phyloP scores from a whole-genome alignment of 2,888 invertebrate species.

The Tridacna crocea region DNA sequence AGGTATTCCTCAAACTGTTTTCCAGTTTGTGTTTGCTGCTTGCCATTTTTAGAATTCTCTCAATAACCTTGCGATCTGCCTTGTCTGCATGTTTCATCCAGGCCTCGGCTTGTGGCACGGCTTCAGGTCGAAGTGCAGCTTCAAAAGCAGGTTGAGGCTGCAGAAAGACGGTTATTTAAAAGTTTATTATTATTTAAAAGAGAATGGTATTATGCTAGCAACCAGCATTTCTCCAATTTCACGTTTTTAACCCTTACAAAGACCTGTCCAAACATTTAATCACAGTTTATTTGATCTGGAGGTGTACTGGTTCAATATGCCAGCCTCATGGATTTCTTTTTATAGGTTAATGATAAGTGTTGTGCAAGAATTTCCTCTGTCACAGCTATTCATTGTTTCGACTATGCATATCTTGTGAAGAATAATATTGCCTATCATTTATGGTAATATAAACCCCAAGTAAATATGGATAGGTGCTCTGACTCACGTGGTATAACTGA shows the following conservation, averaged over 20 bases:
- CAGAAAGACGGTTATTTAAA: not conserved
- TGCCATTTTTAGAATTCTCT: conserved; percentile 69
- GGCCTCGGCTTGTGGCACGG: conserved; percentile 67
- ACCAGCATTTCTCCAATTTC: not conserved
- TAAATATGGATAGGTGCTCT: too few relatives aligned
- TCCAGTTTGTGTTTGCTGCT: conserved; percentile 66
- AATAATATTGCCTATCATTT: too few relatives aligned
- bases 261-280: not conserved
- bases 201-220: not conserved
- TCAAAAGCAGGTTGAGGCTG: conserved; percentile 8
- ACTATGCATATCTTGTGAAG: too few relatives aligned
- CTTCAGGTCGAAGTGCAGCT: conserved; percentile 65
- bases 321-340: too few relatives aligned
- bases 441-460: too few relatives aligned
- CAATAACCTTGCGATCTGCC: conserved; percentile 69
- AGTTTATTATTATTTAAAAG: too few relatives aligned
- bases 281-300: not conserved
- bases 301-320: too few relatives aligned
- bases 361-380: too few relatives aligned
- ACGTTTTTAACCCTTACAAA: not conserved
- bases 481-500: too few relatives aligned
- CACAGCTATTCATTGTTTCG: too few relatives aligned
- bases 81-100: conserved; percentile 70
- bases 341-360: too few relatives aligned
- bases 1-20: conserved; percentile 60